phyloP scores from a whole-genome alignment of 2,797 vertebrate genomes.

The Hoplostethus atlanticus region DNA sequence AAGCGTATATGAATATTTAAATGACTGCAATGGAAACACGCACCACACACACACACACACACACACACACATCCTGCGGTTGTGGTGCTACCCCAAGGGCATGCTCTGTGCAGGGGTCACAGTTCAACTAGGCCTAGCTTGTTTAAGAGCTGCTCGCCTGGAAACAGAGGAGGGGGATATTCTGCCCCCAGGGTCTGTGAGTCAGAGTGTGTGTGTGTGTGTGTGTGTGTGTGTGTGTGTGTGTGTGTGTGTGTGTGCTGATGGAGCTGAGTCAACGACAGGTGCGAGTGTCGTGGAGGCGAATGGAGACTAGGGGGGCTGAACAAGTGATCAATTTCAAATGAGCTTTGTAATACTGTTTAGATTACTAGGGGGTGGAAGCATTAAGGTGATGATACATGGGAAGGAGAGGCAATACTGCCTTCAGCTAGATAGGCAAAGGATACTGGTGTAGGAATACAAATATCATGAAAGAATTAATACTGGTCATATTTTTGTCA shows the following conservation, averaged over 20 bases:
- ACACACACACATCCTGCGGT: conserved; percentile 61
- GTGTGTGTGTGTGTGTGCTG: neutral
- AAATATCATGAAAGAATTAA: too few relatives aligned
- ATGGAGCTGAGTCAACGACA: conserved; percentile 75
- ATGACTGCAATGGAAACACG: conserved; percentile 36
- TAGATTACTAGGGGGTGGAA: conserved; percentile 52
- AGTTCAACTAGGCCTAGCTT: conserved; percentile 78
- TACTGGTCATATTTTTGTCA: too few relatives aligned
- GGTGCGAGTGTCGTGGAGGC: conserved; percentile 70
- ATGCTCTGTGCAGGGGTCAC: conserved; percentile 77
- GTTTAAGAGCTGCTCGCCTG: conserved; percentile 78
- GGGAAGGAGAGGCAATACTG: conserved; percentile 16
- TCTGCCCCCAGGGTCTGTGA: conserved; percentile 61
- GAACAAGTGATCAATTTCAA: conserved; percentile 75
- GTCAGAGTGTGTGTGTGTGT: neutral
- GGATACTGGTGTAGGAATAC: conserved; percentile 3
- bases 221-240: conserved; percentile 22
- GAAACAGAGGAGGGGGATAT: conserved; percentile 61
- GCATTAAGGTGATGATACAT: conserved; percentile 55
- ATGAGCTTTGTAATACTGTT: conserved; percentile 72
- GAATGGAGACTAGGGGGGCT: conserved; percentile 36
- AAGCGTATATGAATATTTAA: conserved; percentile 56
- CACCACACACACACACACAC: conserved; percentile 33
- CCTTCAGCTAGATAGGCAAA: conserved; percentile 16
- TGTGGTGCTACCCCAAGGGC: conserved; percentile 79